Evolutionary conservation across 1,140 invertebrate species (phyloP).

Genomic region (Sesamia nonagrioides): DNA sequence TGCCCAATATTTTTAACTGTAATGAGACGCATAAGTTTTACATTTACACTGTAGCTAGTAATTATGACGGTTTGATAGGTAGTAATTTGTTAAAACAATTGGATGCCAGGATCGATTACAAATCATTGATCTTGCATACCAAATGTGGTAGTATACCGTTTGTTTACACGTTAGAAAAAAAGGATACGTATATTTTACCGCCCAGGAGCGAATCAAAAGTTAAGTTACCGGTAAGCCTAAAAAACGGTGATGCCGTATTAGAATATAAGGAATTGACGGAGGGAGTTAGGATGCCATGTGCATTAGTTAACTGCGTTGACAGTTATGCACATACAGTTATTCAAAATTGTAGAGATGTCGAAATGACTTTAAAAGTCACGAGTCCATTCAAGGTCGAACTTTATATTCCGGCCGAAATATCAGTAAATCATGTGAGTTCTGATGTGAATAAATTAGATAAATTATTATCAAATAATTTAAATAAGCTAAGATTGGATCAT

Average conservation of each 20-base stretch:
- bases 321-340: slow-evolving; percentile 7
- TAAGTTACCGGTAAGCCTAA: too few relatives aligned
- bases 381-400: neutral
- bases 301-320: neutral
- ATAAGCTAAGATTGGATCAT: neutral
- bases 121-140: too few relatives aligned
- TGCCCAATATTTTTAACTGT: slow-evolving; percentile 10
- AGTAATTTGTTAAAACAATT: slow-evolving; percentile 20
- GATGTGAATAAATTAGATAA: neutral
- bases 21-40: too few relatives aligned
- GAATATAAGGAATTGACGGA: neutral
- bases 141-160: too few relatives aligned
- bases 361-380: neutral
- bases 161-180: too few relatives aligned
- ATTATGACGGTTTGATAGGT: too few relatives aligned
- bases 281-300: neutral
- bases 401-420: slow-evolving; percentile 1
- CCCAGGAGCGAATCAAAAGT: too few relatives aligned
- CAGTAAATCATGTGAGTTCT: neutral
- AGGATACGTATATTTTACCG: slow-evolving; percentile 44
- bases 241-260: too few relatives aligned
- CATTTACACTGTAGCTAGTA: too few relatives aligned
- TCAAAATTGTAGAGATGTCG: neutral
- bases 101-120: slow-evolving; percentile 8
- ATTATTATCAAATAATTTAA: neutral